Evolutionary conservation across 2,888 invertebrate genomes (phyloP), one percentile per base, ranked within the genome.

Genomic region (Rhagonycha fulva): DNA sequence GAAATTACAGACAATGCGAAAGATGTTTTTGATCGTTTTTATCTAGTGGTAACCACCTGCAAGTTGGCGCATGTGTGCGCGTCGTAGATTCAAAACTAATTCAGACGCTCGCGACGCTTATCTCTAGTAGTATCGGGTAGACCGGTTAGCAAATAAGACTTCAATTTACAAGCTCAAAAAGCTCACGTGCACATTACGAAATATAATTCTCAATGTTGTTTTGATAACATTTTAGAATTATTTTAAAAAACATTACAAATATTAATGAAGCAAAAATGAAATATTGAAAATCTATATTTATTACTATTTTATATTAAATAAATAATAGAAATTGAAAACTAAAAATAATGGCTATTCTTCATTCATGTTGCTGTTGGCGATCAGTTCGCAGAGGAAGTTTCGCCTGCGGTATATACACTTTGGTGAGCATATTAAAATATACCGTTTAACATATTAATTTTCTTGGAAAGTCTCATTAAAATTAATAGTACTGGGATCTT

Each of bases 301-400:
- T 72, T 72, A 14, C 12, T 1, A 62, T 79, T 86, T 9, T 62
- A 14, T 62, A 14, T 14, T 62, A 24, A 11, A 11, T 3, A 47
- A n/a, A 47, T n/a, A n/a, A 7, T n/a, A 47, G n/a, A 47, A 47
- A 47, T 47, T n/a, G 23, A 24, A 66, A 66, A 66, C 23, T 24
- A 24, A 24, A n/a, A 24, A 26, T 77, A 81, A 94, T 94, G 94
- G 91, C 94, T 63, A 91, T 94, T 82, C 90, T 95, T 82, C 91
- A 93, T 82, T 93, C 94, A 2, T 94, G 94, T 84, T 95, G 94
- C 86, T 94, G 94, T 83, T 94, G 93, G 92, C 90, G 92, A 75
- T 93, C 94, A 68, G 91, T 95, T 9, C 91, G 94, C 60, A 90
- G 90, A 81, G 95, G 94, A 47, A 93, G 94, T 85, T 94, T 93